phyloP scores from a whole-genome alignment of 2,797 vertebrate genomes.

The Gadopsis bispinosus region DNA sequence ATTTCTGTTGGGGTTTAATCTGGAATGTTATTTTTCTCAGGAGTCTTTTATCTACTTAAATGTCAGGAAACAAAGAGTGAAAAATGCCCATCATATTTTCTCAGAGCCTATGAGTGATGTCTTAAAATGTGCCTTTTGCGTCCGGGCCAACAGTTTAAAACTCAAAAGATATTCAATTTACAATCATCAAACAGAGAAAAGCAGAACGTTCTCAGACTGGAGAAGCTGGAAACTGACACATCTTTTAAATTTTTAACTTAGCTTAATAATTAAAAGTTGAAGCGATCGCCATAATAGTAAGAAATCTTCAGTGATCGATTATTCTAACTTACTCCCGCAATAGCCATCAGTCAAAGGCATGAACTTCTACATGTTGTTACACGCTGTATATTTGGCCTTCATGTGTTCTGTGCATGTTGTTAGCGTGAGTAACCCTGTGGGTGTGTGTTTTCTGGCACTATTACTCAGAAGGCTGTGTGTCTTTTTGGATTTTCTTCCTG shows the following conservation, averaged over 20 bases:
- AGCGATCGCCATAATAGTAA: background rate
- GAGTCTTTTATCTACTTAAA: background rate
- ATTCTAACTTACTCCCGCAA: background rate
- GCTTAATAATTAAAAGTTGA: background rate
- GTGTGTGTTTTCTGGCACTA: background rate
- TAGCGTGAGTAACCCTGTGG: too few species aligned
- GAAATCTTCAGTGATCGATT: background rate
- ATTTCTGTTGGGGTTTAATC: background rate
- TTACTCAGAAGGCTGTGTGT: background rate
- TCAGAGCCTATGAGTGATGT: background rate
- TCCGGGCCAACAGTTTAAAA: background rate
- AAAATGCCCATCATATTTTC: background rate
- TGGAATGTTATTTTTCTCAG: background rate
- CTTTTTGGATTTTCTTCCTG: background rate
- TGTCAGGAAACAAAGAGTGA: background rate
- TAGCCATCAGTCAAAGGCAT: background rate
- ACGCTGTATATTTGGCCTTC: background rate
- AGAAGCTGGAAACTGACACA: background rate
- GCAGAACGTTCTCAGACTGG: background rate
- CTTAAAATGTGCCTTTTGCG: background rate
- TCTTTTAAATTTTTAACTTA: background rate
- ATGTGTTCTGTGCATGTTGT: background rate
- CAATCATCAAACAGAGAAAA: background rate
- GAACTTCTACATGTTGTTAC: background rate
- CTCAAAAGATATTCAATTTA: background rate